Evolutionary conservation across 1,140 invertebrate genomes (phyloP), one percentile per base, ranked within the genome.

Genomic region (Drosophila sp.): DNA sequence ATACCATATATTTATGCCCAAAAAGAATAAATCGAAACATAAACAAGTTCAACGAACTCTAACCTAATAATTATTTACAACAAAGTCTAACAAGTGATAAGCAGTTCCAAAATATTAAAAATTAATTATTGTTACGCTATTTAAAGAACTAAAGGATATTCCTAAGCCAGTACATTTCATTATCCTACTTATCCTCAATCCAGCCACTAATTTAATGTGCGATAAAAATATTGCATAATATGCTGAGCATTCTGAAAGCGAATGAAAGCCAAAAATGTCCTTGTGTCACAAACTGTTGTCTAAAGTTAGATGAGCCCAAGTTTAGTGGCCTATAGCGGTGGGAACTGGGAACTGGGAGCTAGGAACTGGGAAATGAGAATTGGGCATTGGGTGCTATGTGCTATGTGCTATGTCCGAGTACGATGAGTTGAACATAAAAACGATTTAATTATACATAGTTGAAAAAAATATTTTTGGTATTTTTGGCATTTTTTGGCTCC

Each of bases 401-500:
- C n/a, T n/a, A n/a, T n/a, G 50, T 36, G 32, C 46, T 40, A n/a
- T 27, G 50, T 56, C n/a, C 14, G n/a, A 21, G 27, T 62, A 8
- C n/a, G 46, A 29, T 21, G 13, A n/a, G 21, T 46, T 34, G 40
- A 59, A 46, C 58, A 57, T 63, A 70, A 53, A 69, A 59, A 53
- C 65, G 59, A 70, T 69, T 75, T 62, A 70, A 70, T 70, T 75
- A 76, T 75, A 75, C 62, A 72, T 72, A 65, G 59, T 65, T 76
- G 46, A 64, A 65, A 76, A 61, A 76, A 61, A 70, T 75, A 74
- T 69, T 67, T 73, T 53, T 36, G 54, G 61, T 76, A 61, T 65
- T 76, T 63, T 64, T 64, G 59, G 71, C 50, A 61, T 78, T 65
- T 64, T 56, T 50, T 78, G 56, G 70, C 70, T 82, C 63, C 74